Base-by-base conservation (phyloP, 2,797 vertebrate genomes). In the Chaetophractus vellerosus region DNA sequence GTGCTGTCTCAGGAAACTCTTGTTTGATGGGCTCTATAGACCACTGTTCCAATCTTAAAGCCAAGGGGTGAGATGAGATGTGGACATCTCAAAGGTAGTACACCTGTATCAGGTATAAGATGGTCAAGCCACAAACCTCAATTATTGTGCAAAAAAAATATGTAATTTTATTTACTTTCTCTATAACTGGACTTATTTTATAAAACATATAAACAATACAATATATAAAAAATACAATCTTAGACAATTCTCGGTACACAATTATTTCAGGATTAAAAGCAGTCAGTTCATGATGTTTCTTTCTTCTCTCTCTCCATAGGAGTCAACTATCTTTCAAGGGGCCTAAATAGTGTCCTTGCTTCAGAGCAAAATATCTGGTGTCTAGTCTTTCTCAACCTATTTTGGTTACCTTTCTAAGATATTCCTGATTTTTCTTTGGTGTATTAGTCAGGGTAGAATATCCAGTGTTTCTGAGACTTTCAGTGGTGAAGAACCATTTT, bases 361-460 rank as follows among this genome's bases (percentile, higher is more conserved):
- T 90, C 31, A 93, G 33, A 72, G 24, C 41, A n/a, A 90, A 48
- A 21, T 95, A 92, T 33, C 31, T 84, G 2, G 3, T 76, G 18
- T 76, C 16, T 80, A 88, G 52, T 79, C 52, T 3, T 61, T 92
- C 52, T 88, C n/a, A 76, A 61, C 71, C n/a, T 88, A 75, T 88
- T 88, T 89, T 86, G 68, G 41, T 68, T 55, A 33, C 84, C 48
- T 50, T 57, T 36, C 24, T 75, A 82, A 92, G 28, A 79, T 57
- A 63, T 24, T 80, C 21, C n/a, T 88, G 8, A 80, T 92, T 92
- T 95, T 92, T 66, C 33, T 95, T 88, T 93, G 11, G 28, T 88
- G 23, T 76, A 88, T 94, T 95, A 91, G 66, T 88, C 91, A 93
- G 2, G 57, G 36, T 89, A 74, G 26, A 72, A 82, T 82, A 81